phyloP scores from a whole-genome alignment of 2,888 invertebrate species.

The Yponomeuta sedellus region DNA sequence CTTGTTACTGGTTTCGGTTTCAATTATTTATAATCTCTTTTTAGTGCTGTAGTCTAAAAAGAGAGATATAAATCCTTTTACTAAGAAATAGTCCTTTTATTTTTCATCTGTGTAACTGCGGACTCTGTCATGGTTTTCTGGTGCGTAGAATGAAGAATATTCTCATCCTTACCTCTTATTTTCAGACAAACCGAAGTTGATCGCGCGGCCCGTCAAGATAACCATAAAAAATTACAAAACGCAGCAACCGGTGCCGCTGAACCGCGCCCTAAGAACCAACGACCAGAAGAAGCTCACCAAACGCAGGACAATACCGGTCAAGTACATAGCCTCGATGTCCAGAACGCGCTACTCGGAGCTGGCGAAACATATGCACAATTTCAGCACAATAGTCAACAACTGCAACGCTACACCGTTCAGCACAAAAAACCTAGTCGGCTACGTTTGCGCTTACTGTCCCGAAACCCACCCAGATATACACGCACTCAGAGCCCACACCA shows the following conservation, averaged over 20 bases:
- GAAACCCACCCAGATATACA: conserved; percentile 54
- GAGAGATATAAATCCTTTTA: too few species aligned
- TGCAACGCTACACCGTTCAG: conserved; percentile 67
- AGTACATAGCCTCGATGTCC: too few species aligned
- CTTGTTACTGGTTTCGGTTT: too few species aligned
- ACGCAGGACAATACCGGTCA: not conserved
- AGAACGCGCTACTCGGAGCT: conserved; percentile 29
- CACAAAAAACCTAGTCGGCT: conserved; percentile 62
- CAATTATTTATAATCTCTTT: too few species aligned
- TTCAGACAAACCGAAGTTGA: not conserved
- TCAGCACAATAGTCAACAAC: conserved; percentile 53
- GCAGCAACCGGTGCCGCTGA: not conserved
- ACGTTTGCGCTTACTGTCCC: conserved; percentile 63
- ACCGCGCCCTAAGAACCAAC: not conserved
- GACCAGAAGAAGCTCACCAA: not conserved
- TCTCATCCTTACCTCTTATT: not conserved
- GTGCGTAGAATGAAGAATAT: too few species aligned
- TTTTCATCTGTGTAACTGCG: too few species aligned
- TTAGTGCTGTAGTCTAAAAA: too few species aligned
- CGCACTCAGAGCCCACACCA: conserved; percentile 48
- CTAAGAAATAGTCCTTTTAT: too few species aligned
- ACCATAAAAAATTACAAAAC: not conserved
- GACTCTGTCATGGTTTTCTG: too few species aligned
- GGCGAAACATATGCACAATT: conserved; percentile 68
- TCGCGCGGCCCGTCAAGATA: not conserved